Conservation (phyloP, 1,140 invertebrate species). For the Ooceraea biroi region DNA sequence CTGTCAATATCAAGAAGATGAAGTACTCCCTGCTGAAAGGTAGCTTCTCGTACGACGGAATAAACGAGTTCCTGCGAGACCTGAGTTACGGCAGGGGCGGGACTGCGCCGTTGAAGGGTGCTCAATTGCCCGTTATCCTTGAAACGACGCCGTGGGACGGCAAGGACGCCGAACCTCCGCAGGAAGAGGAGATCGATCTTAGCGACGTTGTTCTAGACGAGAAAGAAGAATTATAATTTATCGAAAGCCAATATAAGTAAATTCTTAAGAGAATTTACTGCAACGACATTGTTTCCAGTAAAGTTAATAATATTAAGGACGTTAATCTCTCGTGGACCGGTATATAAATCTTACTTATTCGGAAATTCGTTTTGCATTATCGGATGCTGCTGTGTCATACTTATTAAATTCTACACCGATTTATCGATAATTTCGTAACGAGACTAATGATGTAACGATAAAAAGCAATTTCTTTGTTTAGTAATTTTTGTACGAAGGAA, state of each 20-base stretch:
- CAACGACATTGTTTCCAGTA: conserved; percentile 50
- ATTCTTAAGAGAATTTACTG: conserved; percentile 51
- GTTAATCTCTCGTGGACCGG: conserved; percentile 15
- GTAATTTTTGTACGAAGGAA: conserved; percentile 39
- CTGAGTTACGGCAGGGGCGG: conserved; percentile 97
- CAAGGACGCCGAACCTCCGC: conserved; percentile 96
- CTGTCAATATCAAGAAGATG: conserved; percentile 98
- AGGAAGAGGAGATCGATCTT: conserved; percentile 97
- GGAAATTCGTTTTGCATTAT: conserved; percentile 42
- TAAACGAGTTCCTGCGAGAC: conserved; percentile 97
- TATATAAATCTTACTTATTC: not conserved
- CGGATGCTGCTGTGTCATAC: conserved; percentile 40
- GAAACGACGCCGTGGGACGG: conserved; percentile 97
- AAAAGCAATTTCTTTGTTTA: conserved; percentile 35
- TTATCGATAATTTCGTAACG: conserved; percentile 21
- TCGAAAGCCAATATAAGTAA: conserved; percentile 4
- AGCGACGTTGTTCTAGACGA: conserved; percentile 96
- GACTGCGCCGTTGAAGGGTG: conserved; percentile 95
- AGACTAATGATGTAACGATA: conserved; percentile 37
- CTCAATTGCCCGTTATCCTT: conserved; percentile 92
- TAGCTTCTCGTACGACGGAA: conserved; percentile 97
- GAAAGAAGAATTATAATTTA: conserved; percentile 93
- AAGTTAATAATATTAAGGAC: conserved; percentile 36
- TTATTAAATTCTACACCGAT: conserved; percentile 56
- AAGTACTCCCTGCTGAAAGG: conserved; percentile 97